A percentile compares a stretch with the other conserved stretches of the same genome.
Conservation (phyloP, 2,888 invertebrate genomes). For the Odontothrips loti region DNA sequence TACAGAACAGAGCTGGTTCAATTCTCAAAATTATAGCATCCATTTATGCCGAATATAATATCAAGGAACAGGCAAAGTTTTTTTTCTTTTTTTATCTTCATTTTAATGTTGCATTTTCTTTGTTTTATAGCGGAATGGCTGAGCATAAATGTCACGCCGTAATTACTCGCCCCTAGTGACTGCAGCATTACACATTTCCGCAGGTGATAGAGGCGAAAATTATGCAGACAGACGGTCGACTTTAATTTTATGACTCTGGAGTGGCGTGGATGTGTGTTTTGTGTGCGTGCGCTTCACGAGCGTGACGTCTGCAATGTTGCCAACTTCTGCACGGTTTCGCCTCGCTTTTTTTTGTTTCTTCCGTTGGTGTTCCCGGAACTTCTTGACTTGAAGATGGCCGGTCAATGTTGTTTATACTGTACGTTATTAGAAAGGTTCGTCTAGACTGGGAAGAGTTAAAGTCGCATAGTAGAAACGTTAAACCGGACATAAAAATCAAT, state of each 20-base stretch:
- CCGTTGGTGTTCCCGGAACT: too few relatives aligned
- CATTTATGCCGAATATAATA: too few relatives aligned
- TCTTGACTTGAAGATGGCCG: too few relatives aligned
- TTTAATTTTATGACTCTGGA: not conserved
- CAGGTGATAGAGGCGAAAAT: slow-evolving; percentile 11
- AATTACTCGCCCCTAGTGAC: not conserved
- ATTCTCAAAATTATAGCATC: too few relatives aligned
- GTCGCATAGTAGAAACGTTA: too few relatives aligned
- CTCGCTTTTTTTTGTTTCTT: not conserved
- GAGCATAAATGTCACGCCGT: not conserved
- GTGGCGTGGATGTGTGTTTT: not conserved
- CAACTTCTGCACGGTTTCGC: not conserved
- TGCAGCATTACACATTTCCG: not conserved
- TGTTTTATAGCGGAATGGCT: not conserved
- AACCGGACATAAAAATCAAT: too few relatives aligned
- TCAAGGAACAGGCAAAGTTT: not conserved
- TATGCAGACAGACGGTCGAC: not conserved
- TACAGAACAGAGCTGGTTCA: too few relatives aligned
- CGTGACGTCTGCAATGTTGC: not conserved
- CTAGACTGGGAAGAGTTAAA: too few relatives aligned
- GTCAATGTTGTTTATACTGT: too few relatives aligned
- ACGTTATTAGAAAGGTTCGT: too few relatives aligned
- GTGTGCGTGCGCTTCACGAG: not conserved
- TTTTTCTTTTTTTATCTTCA: not conserved
- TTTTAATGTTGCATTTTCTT: not conserved